phyloP scores from a whole-genome alignment of 2,888 invertebrate species.

The Nomada ferruginata region DNA sequence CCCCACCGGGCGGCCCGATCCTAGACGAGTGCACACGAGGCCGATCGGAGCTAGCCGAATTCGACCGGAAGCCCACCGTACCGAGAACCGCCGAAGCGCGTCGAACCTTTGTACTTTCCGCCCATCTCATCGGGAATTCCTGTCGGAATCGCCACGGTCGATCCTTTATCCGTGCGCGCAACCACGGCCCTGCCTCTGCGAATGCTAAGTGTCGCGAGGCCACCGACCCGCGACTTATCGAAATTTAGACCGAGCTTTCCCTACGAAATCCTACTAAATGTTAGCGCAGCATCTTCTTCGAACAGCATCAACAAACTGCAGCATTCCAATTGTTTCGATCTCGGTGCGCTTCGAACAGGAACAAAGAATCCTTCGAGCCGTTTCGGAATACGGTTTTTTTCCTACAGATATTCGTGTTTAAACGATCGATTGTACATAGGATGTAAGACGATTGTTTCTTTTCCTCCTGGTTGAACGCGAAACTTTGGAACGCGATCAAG shows the following conservation, averaged over 20 bases:
- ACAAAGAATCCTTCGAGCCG: background rate
- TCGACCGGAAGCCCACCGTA: slow-evolving; percentile 75
- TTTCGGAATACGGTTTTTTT: too few relatives aligned
- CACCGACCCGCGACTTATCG: slow-evolving; percentile 10
- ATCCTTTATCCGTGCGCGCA: slow-evolving; percentile 56
- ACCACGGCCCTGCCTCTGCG: slow-evolving; percentile 24
- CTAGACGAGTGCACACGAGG: slow-evolving; percentile 73
- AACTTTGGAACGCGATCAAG: background rate
- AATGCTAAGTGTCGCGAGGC: slow-evolving; percentile 10
- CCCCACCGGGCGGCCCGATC: slow-evolving; percentile 68
- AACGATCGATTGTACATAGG: background rate
- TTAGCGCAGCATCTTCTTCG: background rate
- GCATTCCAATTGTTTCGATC: background rate
- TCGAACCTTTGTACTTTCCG: slow-evolving; percentile 77
- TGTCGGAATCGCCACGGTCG: slow-evolving; percentile 66
- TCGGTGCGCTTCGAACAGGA: background rate
- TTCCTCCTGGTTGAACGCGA: background rate
- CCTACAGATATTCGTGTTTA: background rate
- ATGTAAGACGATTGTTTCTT: background rate
- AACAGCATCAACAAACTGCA: background rate
- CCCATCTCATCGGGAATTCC: slow-evolving; percentile 76
- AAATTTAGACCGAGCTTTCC: slow-evolving; percentile 13
- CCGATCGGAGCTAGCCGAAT: slow-evolving; percentile 74
- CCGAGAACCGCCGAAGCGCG: slow-evolving; percentile 71
- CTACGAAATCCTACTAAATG: background rate